Evolutionary conservation across 2,113 vertebrate genomes (phyloP).

Genomic region (Coryphaenoides rupestris): DNA sequence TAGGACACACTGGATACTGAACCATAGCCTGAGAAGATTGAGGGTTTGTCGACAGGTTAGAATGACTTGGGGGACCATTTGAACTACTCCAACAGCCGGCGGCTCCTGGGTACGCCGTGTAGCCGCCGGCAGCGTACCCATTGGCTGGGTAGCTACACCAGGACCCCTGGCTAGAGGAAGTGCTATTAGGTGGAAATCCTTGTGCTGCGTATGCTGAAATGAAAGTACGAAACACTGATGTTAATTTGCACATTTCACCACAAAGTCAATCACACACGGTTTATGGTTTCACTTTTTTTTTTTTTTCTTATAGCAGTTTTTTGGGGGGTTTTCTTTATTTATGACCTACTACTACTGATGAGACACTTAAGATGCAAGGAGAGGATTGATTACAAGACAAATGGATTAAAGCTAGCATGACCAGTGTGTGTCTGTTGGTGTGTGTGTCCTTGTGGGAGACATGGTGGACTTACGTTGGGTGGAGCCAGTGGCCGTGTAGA

Average conservation of each 20-base stretch:
- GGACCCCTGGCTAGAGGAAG: slow-evolving; percentile 74
- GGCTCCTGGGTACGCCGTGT: slow-evolving; percentile 72
- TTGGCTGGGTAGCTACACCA: slow-evolving; percentile 78
- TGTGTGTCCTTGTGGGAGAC: too few relatives aligned
- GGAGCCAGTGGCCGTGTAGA: slow-evolving; percentile 67
- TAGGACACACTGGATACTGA: slow-evolving; percentile 78
- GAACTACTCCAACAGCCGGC: slow-evolving; percentile 74
- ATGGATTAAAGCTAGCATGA: slow-evolving; percentile 15
- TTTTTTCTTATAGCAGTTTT: too few relatives aligned
- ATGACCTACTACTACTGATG: slow-evolving; percentile 44
- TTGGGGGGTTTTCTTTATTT: slow-evolving; percentile 21
- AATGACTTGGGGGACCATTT: slow-evolving; percentile 69
- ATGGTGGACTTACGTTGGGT: slow-evolving; percentile 65
- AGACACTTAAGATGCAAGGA: slow-evolving; percentile 35
- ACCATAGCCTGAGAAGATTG: slow-evolving; percentile 77
- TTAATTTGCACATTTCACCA: slow-evolving; percentile 49
- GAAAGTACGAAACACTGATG: slow-evolving; percentile 67
- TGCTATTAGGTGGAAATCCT: slow-evolving; percentile 74
- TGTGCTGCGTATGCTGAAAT: slow-evolving; percentile 75
- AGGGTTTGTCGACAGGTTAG: slow-evolving; percentile 74
- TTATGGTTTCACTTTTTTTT: not conserved
- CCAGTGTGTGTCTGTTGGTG: slow-evolving; percentile 28
- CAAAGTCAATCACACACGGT: slow-evolving; percentile 32
- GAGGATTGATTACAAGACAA: too few relatives aligned
- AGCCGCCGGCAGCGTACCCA: slow-evolving; percentile 71